phyloP scores from a whole-genome alignment of 2,797 vertebrate genomes.

The Gambelia wislizenii region DNA sequence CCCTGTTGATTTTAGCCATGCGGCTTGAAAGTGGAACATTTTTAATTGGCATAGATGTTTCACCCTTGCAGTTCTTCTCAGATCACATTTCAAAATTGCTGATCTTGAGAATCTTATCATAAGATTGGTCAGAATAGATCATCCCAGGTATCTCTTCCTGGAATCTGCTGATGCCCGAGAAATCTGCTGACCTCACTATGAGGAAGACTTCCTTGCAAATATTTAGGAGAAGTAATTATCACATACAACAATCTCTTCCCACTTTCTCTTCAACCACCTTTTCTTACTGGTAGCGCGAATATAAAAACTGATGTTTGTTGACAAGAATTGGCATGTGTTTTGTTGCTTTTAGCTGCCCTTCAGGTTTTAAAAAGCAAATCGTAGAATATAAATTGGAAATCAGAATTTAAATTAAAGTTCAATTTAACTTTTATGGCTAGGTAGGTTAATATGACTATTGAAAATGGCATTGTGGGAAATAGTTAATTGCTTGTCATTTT shows the following conservation, averaged over 20 bases:
- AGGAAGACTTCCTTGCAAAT: neutral
- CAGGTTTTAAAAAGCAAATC: neutral
- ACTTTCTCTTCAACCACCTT: neutral
- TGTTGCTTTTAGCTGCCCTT: neutral
- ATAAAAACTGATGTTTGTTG: neutral
- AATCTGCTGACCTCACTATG: neutral
- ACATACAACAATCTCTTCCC: neutral
- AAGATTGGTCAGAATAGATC: neutral
- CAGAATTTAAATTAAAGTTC: neutral
- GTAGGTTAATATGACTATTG: neutral
- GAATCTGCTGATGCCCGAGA: neutral
- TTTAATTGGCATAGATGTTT: neutral
- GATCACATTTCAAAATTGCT: neutral
- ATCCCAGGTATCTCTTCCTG: neutral
- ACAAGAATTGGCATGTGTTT: neutral
- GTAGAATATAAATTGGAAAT: neutral
- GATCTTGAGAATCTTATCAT: neutral
- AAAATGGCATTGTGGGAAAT: neutral
- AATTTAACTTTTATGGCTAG: neutral
- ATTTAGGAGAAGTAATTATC: neutral
- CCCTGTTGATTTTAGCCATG: neutral
- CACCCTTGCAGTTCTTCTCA: neutral
- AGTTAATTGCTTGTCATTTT: neutral
- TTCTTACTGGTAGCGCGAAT: neutral
- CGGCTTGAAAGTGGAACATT: neutral